Evolutionary conservation across 2,113 vertebrate genomes (phyloP), one percentile per base, ranked within the genome.

Genomic region (Microcebus griseorufus): DNA sequence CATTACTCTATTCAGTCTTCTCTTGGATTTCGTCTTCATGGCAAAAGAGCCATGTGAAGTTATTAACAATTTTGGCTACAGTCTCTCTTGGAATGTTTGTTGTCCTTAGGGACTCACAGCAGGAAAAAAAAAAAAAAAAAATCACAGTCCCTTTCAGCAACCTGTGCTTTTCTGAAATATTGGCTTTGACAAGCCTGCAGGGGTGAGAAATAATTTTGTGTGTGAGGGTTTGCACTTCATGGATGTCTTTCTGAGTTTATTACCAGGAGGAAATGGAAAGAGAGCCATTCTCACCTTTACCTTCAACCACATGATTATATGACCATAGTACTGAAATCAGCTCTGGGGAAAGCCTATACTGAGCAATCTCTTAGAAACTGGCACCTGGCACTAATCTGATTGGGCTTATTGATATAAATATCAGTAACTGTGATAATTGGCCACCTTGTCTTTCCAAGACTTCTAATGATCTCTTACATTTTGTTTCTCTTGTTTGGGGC

Each of bases 201-300:
- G 97, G 93, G 97, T 98, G 98, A 98, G 97, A 98, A 98, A 98
- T 97, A 95, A 98, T 98, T 97, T 98, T 88, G 76, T 78, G 80
- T 92, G 20, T 95, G 84, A 97, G 95, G 92, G 89, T 98, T 98
- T 97, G 53, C 65, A 95, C 97, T 96, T 98, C 96, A 78, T 98
- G 96, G 83, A 87, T 97, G 60, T 94, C 89, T 97, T 93, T 96
- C 95, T 97, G 97, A 92, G 93, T 93, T 95, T 94, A 96, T 97
- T 93, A 97, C 93, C 79, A 94, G 51, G 34, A 97, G 60, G 84
- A 95, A 97, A 97, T 96, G 45, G 96, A 93, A 97, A 96, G 87
- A 96, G 80, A 97, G 75, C 42, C 87, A 85, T 97, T 92, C 75
- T 95, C 85, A 78, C 95, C 65, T 90, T 91, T 93, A 65, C 81